phyloP scores from a whole-genome alignment of 2,797 vertebrate genomes.

The Podargus strigoides region DNA sequence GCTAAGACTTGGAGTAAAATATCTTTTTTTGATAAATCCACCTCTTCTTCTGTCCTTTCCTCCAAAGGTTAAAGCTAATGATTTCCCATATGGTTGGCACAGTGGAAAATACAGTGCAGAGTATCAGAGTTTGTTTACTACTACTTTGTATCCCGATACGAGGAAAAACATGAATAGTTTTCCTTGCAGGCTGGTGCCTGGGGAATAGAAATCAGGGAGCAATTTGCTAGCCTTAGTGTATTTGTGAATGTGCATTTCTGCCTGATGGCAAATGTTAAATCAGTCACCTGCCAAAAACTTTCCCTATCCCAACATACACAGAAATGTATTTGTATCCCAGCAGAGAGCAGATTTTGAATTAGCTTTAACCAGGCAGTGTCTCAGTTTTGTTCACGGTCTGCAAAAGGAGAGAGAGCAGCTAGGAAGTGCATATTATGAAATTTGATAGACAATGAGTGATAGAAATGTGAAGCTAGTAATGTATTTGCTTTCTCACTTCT shows the following conservation, averaged over 20 bases:
- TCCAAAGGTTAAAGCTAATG: constrained; percentile 65
- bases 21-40: constrained; percentile 63
- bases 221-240: constrained; percentile 64
- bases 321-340: background rate
- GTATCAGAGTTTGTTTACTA: constrained; percentile 53
- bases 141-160: constrained; percentile 55
- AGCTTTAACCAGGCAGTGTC: constrained; percentile 54
- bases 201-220: constrained; percentile 68
- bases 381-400: background rate
- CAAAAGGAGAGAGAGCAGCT: background rate
- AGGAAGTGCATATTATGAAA: background rate
- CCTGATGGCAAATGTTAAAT: constrained; percentile 68
- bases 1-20: constrained; percentile 30
- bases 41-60: background rate
- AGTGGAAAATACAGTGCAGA: constrained; percentile 53
- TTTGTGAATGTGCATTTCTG: constrained; percentile 72
- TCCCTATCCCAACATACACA: background rate
- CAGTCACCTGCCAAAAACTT: constrained; percentile 62
- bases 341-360: constrained; percentile 59
- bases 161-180: constrained; percentile 64
- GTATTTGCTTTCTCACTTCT: constrained; percentile 66
- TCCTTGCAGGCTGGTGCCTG: constrained; percentile 40
- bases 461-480: constrained; percentile 68
- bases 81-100: constrained; percentile 54
- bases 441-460: constrained; percentile 54